Conservation (phyloP, 92 coral and sea anemone genomes). For the Virgularia gustaviana region DNA sequence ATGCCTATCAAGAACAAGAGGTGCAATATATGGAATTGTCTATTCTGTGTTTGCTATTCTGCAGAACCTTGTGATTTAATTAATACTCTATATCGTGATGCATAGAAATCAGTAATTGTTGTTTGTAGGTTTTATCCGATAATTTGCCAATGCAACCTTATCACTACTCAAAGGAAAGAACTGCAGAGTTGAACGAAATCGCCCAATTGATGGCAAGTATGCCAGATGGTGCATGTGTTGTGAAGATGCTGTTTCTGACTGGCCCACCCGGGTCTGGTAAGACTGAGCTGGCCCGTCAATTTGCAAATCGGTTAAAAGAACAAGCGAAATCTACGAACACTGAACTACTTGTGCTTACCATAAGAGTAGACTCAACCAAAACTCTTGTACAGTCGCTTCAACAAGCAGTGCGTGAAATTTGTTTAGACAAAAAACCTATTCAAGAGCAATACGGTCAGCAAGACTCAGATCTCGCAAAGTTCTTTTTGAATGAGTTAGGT, state of each 20-base stretch:
- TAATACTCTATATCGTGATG: too few relatives aligned
- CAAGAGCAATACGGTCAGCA: conserved; percentile 13
- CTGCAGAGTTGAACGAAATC: conserved; percentile 53
- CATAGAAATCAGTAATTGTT: too few relatives aligned
- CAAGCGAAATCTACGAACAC: background rate
- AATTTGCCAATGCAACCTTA: conserved; percentile 75
- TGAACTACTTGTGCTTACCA: conserved; percentile 60
- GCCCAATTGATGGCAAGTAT: conserved; percentile 33
- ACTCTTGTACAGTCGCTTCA: conserved; percentile 60
- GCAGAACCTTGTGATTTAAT: too few relatives aligned
- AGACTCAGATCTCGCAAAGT: conserved; percentile 25
- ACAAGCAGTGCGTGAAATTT: conserved; percentile 31
- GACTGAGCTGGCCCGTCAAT: conserved; percentile 74
- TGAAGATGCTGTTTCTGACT: conserved; percentile 65
- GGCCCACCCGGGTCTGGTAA: conserved; percentile 97
- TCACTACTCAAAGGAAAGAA: conserved; percentile 67
- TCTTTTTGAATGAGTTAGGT: conserved; percentile 41
- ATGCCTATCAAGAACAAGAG: too few relatives aligned
- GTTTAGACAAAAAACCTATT: conserved; percentile 20
- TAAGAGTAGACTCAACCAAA: conserved; percentile 64
- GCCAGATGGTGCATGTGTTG: conserved; percentile 40
- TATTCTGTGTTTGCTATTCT: too few relatives aligned
- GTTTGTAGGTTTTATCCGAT: background rate
- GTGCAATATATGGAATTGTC: too few relatives aligned
- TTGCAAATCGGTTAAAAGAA: conserved; percentile 53